Conservation (phyloP, 2,797 vertebrate genomes). For the Sitta carolinensis region DNA sequence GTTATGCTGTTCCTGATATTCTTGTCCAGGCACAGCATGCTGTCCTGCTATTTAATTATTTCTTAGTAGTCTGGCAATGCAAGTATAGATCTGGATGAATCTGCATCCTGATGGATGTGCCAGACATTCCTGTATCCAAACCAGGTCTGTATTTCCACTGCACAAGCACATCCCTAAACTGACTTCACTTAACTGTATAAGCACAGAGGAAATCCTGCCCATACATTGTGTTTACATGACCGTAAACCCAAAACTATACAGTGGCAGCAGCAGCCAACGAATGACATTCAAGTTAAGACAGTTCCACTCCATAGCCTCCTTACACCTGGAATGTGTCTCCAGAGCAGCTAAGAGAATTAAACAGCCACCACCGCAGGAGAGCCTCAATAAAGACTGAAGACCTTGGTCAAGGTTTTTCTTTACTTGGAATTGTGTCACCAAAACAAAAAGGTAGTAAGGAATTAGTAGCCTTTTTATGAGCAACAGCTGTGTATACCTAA, state of each 20-base stretch:
- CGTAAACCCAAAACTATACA: not conserved
- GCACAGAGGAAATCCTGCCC: not conserved
- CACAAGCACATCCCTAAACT: not conserved
- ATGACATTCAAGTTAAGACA: not conserved
- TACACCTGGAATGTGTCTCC: not conserved
- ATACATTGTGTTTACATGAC: not conserved
- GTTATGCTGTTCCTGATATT: not conserved
- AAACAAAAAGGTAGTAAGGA: not conserved
- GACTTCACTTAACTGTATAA: not conserved
- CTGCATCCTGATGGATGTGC: not conserved
- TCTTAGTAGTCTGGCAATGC: not conserved
- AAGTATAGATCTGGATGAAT: not conserved
- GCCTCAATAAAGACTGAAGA: not conserved
- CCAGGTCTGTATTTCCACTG: not conserved
- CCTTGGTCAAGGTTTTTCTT: not conserved
- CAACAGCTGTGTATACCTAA: not conserved
- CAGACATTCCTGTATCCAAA: not conserved
- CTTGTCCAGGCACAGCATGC: not conserved
- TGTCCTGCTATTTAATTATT: not conserved
- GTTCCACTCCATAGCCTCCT: not conserved
- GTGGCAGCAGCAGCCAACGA: not conserved
- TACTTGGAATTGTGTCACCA: not conserved
- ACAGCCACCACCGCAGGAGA: not conserved
- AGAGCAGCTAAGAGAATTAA: not conserved
- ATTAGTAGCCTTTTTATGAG: not conserved